Base-by-base conservation (phyloP, 2,888 invertebrate genomes). In the Sesia bembeciformis region DNA sequence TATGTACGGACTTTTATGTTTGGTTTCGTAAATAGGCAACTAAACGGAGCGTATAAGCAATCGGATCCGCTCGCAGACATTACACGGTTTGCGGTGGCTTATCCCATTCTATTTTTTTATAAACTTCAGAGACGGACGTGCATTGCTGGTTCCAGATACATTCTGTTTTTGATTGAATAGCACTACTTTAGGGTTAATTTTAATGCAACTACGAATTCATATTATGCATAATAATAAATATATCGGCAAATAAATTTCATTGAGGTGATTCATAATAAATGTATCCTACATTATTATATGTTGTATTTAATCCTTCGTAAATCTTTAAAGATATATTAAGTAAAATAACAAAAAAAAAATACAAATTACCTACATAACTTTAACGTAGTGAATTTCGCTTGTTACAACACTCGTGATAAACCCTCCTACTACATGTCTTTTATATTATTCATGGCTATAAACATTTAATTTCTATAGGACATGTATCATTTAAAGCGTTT, bases 51-150 rank as follows among this genome's bases (percentile, higher is more conserved):
- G 79, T 74, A 71, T 59, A 73, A 65, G 74, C 69, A 39, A 38
- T 46, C 46, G 64, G 67, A 67, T 70, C 70, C 63, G 66, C 62
- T 61, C 67, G 60, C 60, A 58, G 58, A 62, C 61, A 77, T 75
- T 74, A 71, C 72, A 80, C 78, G 78, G 70, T 70, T 70, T 81
- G 81, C 71, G 80, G 83, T 76, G 66, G 67, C 60, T 65, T 63
- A 66, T 66, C 65, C 59, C 62, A 70, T 66, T 76, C 65, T 66
- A 57, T 70, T 72, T 67, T 64, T 73, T 68, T 68, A 71, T 71
- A 67, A 76, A 76, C 77, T 72, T 77, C 68, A 68, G 70, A 61
- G 71, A 72, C 68, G 71, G 72, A 81, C 82, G 80, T 82, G 81
- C 78, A 80, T 78, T 61, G 67, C 68, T 66, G 61, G 46, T 8